Conservation (phyloP, 2,113 vertebrate species). For the Hydrochoerus hydrochaeris region DNA sequence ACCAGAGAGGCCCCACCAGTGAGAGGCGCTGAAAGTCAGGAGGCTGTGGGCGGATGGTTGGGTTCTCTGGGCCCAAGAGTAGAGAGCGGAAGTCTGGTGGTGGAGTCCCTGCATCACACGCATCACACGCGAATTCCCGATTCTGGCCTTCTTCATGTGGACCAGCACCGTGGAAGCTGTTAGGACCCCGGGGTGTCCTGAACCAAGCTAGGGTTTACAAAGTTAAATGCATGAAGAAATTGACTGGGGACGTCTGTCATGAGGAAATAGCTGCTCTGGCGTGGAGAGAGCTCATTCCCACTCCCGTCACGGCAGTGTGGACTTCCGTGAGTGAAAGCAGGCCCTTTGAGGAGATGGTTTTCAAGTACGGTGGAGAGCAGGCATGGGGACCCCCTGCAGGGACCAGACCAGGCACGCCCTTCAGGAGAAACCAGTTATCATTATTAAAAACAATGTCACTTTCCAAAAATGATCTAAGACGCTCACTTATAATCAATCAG, state of each 20-base stretch:
- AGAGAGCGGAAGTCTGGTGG: neutral
- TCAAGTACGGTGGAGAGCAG: neutral
- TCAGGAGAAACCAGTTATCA: neutral
- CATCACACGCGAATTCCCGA: neutral
- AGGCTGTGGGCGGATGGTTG: fast-evolving
- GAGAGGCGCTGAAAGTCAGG: fast-evolving
- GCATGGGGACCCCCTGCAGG: neutral
- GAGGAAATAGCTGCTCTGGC: fast-evolving
- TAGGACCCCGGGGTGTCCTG: no score
- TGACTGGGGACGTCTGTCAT: neutral
- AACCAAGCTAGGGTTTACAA: neutral
- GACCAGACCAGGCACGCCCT: neutral
- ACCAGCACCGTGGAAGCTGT: neutral
- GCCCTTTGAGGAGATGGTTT: neutral
- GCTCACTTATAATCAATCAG: neutral
- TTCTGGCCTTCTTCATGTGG: neutral
- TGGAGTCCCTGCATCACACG: fast-evolving
- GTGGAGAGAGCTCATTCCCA: neutral
- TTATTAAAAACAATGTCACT: neutral
- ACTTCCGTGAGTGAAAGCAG: neutral
- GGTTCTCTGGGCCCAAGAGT: neutral
- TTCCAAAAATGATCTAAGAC: neutral
- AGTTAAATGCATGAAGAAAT: fast-evolving
- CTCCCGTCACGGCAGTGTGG: neutral
- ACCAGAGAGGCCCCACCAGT: neutral